Conservation (phyloP, 2,888 invertebrate genomes). For the Drosophila dives region DNA sequence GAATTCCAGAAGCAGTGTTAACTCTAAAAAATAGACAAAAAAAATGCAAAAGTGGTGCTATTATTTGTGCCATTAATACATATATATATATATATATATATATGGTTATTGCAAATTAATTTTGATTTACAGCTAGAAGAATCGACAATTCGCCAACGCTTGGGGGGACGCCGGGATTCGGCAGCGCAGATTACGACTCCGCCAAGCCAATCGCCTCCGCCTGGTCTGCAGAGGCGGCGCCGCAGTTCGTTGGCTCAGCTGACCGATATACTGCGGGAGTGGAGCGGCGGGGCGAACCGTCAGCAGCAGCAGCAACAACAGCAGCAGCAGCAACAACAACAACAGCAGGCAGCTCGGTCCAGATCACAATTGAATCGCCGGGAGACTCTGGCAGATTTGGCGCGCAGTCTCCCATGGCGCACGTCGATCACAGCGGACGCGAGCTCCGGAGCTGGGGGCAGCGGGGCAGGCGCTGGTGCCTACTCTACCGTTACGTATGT, state of each 20-base stretch:
- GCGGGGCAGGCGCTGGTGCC: conserved; percentile 67
- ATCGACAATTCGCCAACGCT: conserved; percentile 92
- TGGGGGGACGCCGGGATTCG: conserved; percentile 94
- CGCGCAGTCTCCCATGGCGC: conserved; percentile 93
- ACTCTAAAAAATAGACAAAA: no score
- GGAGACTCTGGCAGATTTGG: conserved; percentile 94
- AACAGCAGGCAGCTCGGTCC: conserved; percentile 49
- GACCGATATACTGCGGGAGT: conserved; percentile 94
- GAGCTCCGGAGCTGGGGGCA: conserved; percentile 60
- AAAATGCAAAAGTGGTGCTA: neutral
- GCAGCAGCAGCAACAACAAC: conserved; percentile 18
- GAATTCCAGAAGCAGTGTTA: no score
- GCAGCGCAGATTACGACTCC: conserved; percentile 96
- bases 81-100: neutral
- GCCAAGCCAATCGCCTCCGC: conserved; percentile 90
- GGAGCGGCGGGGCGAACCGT: conserved; percentile 89
- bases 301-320: conserved; percentile 79
- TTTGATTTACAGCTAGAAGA: conserved; percentile 87
- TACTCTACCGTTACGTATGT: conserved; percentile 73
- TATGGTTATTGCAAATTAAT: neutral
- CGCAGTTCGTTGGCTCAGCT: conserved; percentile 94
- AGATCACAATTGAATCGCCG: conserved; percentile 91
- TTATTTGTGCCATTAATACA: neutral
- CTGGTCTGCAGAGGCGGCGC: conserved; percentile 89
- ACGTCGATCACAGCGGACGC: conserved; percentile 87